Conservation (phyloP, 2,113 vertebrate species). For the Regulus satrapa region DNA sequence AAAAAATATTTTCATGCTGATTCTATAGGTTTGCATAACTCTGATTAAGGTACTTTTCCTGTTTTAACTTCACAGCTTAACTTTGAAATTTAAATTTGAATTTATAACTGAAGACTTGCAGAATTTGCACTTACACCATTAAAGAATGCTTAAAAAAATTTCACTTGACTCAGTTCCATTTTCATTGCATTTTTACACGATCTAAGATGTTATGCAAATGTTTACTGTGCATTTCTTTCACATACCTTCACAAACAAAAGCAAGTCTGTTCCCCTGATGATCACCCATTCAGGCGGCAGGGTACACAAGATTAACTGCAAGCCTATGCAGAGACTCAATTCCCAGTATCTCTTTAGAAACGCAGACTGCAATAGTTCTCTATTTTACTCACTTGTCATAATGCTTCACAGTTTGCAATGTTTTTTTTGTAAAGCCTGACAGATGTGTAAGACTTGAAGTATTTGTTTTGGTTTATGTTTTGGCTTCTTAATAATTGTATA, state of each 20-base stretch:
- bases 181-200: background rate
- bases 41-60: slow-evolving; percentile 53
- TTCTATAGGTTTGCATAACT: slow-evolving; percentile 54
- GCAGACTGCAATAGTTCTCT: background rate
- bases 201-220: background rate
- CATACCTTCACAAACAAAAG: background rate
- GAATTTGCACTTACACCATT: slow-evolving; percentile 1
- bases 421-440: background rate
- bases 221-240: background rate
- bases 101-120: background rate
- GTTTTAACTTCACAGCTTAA: slow-evolving; percentile 26
- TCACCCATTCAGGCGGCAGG: background rate
- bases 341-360: background rate
- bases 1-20: slow-evolving; percentile 69
- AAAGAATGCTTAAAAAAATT: slow-evolving; percentile 23
- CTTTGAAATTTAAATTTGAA: slow-evolving; percentile 29
- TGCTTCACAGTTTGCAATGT: background rate
- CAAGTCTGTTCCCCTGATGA: background rate
- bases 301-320: background rate
- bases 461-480: background rate
- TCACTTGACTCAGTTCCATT: background rate
- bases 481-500: background rate
- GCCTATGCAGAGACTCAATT: background rate
- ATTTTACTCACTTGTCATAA: background rate
- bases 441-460: background rate